Base-by-base conservation (phyloP, 2,888 invertebrate species). In the Congeria kusceri region DNA sequence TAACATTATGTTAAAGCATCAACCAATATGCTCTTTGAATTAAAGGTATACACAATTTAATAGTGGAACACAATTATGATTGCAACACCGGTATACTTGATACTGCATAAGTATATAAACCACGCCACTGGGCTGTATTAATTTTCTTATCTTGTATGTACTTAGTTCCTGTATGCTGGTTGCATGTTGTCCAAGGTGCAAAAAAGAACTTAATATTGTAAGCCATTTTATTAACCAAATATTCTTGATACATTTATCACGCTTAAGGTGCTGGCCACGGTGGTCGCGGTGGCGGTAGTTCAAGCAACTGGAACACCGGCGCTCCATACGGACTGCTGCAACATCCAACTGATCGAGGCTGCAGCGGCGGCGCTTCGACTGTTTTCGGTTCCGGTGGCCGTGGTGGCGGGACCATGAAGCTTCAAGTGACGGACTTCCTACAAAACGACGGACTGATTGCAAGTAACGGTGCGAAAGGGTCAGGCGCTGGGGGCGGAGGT, bases 201-300 rank as follows among this genome's bases (percentile, higher is more conserved):
- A n/a, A n/a, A n/a, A n/a, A n/a, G n/a, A n/a, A n/a, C n/a, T n/a
- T n/a, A n/a, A n/a, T n/a, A n/a, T n/a, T n/a, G n/a, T n/a, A n/a
- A n/a, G n/a, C n/a, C n/a, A n/a, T n/a, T n/a, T n/a, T n/a, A n/a
- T n/a, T n/a, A n/a, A n/a, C n/a, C n/a, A n/a, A 44, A 13, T 44
- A 44, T 44, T 9, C 46, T 44, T 18, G 18, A 18, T 44, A 44
- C 9, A 13, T 18, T 28, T 56, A 2, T 27, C 13, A 44, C 15
- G n/a, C 18, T 49, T 27, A 62, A 90, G 90, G 90, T 58, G 90
- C 88, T 67, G 89, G 90, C 23, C 89, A 90, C 73, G 89, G 89
- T 58, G 90, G 90, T 15, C 71, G 82, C 64, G 90, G 90, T n/a
- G 90, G 89, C 5, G 80, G 83, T 46, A 86, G 86, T 28, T 49